phyloP scores from a whole-genome alignment of 1,140 invertebrate species.

The Mycetomoellerius zeteki region DNA sequence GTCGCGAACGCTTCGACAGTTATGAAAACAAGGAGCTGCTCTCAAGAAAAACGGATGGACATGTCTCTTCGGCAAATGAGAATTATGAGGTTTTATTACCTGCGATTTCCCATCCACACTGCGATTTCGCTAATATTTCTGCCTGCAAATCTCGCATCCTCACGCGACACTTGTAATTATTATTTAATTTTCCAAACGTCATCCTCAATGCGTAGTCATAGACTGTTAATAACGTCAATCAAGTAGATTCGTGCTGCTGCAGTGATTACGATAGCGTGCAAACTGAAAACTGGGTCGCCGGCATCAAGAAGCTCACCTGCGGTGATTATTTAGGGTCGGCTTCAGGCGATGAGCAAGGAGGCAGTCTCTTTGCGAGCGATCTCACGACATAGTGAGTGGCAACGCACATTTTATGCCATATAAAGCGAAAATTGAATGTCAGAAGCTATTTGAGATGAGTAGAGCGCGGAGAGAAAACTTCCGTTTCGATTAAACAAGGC shows the following conservation, averaged over 20 bases:
- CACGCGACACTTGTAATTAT: not conserved
- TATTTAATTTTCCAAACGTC: conserved; percentile 12
- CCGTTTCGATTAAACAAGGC: conserved; percentile 24
- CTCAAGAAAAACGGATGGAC: conserved; percentile 4
- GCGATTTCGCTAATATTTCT: too few species aligned
- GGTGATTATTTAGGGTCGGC: conserved; percentile 51
- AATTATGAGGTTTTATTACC: not conserved
- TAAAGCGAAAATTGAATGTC: conserved; percentile 31
- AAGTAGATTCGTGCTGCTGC: conserved; percentile 26
- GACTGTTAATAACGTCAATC: conserved; percentile 38
- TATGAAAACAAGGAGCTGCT: conserved; percentile 11
- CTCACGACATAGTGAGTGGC: conserved; percentile 25
- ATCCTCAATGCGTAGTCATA: conserved; percentile 13
- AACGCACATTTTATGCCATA: not conserved
- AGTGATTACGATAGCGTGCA: conserved; percentile 47
- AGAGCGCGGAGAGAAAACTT: conserved; percentile 33
- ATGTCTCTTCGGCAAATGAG: not conserved
- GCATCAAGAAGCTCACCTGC: conserved; percentile 35
- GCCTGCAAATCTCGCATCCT: not conserved
- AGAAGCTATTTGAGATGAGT: not conserved
- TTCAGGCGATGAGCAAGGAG: conserved; percentile 50
- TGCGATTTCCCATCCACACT: not conserved
- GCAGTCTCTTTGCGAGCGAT: not conserved
- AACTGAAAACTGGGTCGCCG: conserved; percentile 40
- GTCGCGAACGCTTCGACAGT: conserved; percentile 9